Evolutionary conservation across 2,113 vertebrate species (phyloP).

Genomic region (Tenrec ecaudatus): DNA sequence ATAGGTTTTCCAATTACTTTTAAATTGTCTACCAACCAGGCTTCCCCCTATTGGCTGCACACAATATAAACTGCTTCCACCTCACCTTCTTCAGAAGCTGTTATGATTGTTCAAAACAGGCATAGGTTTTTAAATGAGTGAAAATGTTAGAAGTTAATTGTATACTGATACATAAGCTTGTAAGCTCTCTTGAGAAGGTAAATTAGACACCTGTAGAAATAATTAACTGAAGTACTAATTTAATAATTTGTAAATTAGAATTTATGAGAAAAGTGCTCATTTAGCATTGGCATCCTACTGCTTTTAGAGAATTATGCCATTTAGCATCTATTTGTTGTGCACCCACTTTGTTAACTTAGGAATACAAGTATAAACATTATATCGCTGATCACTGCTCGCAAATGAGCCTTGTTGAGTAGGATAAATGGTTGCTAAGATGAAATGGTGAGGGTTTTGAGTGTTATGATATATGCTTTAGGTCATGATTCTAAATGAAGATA

Average conservation of each 20-base stretch:
- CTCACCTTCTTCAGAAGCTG: not conserved
- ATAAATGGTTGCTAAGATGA: not conserved
- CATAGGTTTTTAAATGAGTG: slow-evolving; percentile 36
- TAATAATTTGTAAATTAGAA: slow-evolving; percentile 42
- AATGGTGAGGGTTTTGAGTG: not conserved
- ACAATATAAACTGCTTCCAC: not conserved
- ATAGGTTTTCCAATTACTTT: not conserved
- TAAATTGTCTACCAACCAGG: not conserved
- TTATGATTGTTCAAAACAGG: not conserved
- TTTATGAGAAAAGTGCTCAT: not conserved
- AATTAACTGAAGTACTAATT: slow-evolving; percentile 55
- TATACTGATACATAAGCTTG: not conserved
- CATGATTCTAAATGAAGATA: not conserved
- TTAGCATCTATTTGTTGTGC: not conserved
- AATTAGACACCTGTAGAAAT: slow-evolving; percentile 52
- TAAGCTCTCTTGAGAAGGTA: slow-evolving; percentile 23
- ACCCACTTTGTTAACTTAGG: not conserved
- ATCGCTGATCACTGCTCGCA: not conserved
- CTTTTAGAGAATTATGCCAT: not conserved
- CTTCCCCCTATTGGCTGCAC: not conserved
- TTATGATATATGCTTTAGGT: not conserved
- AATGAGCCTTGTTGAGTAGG: not conserved
- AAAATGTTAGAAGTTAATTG: slow-evolving; percentile 3
- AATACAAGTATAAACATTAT: not conserved
- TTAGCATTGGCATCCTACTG: not conserved